These are phyloP conservation scores for Sebastes steindachneri DNA, from an alignment of 2,797 vertebrate species.

Conservation along the genomic window DNA sequence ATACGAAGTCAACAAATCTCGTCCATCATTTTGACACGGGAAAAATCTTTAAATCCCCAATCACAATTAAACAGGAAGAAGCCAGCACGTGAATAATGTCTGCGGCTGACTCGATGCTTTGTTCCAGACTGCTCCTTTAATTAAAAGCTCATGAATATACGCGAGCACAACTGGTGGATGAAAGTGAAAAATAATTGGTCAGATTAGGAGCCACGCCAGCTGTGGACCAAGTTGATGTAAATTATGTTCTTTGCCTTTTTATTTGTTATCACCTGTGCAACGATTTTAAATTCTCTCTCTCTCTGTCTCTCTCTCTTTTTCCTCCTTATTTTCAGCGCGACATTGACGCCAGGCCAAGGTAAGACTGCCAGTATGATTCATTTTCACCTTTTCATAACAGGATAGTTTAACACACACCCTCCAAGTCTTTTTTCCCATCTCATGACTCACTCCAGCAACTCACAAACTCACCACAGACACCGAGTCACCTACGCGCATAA, in stretches of 20 bases:
- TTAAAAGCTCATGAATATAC: slow-evolving; percentile 61
- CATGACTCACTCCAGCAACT: slow-evolving; percentile 23
- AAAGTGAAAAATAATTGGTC: slow-evolving; percentile 67
- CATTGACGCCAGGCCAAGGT: slow-evolving; percentile 84
- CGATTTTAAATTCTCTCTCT: slow-evolving; percentile 30
- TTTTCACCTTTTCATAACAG: slow-evolving; percentile 46
- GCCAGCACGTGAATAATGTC: slow-evolving; percentile 5
- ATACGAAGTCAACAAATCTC: background rate
- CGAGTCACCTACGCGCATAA: slow-evolving; percentile 9
- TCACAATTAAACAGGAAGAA: slow-evolving; percentile 10
- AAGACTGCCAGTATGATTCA: slow-evolving; percentile 72
- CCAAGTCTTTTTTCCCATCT: background rate
- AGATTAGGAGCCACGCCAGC: slow-evolving; percentile 62
- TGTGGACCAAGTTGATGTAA: slow-evolving; percentile 46
- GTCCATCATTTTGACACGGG: slow-evolving; percentile 16
- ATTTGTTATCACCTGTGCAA: slow-evolving; percentile 51
- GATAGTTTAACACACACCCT: slow-evolving; percentile 6
- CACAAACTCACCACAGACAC: slow-evolving; percentile 26
- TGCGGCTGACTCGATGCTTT: slow-evolving; percentile 18
- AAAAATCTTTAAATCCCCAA: slow-evolving; percentile 15
- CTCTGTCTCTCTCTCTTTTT: slow-evolving; percentile 19
- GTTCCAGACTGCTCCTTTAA: slow-evolving; percentile 43
- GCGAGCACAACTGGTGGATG: slow-evolving; percentile 56
- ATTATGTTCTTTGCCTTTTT: slow-evolving; percentile 55
- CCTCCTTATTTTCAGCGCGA: slow-evolving; percentile 70